Base-by-base conservation (phyloP, 92 coral and sea anemone genomes). In the Paragorgia papillata region DNA sequence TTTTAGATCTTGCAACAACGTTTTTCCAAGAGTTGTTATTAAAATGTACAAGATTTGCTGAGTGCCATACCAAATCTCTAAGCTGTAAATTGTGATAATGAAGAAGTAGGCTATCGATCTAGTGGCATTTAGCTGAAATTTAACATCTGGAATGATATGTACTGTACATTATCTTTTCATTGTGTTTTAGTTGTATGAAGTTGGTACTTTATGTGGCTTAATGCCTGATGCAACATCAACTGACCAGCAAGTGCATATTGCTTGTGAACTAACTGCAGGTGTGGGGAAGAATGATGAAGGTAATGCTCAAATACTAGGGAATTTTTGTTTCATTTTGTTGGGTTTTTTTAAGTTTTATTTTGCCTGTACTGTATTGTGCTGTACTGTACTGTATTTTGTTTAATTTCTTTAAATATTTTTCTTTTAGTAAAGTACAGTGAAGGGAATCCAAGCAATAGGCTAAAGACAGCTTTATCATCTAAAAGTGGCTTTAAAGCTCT, bases 131-230 rank as follows among this genome's bases (percentile, higher is more conserved):
- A n/a, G n/a, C n/a, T n/a, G n/a, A n/a, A n/a, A n/a, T n/a, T n/a
- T n/a, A n/a, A 37, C 43, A 37, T 37, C 43, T 4, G 43, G 12
- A 37, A 12, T 37, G 43, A 37, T 12, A 37, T 37, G 43, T 4
- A 37, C 12, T 37, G 5, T 37, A 12, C 12, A 37, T 51, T 51
- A 17, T 51, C 27, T 4, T 50, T 10, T 37, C 10, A 37, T 37
- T 37, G 4, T 37, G 43, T 37, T 37, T 37, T 37, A 37, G 97
- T 79, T 93, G 69, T 89, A 86, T 68, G 91, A 93, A 41, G 87
- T 93, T 69, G 97, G 97, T 26, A 61, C 57, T 55, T 84, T 90
- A 75, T 93, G 97, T 85, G 97, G 86, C 48, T 83, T 90, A 37
- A 59, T 93, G 90, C 97, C 97, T 26, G 90, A 83, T 56, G 69